Evolutionary conservation across 2,888 invertebrate species (phyloP), one percentile per base, ranked within the genome.

Genomic region (Calameuta filiformis): DNA sequence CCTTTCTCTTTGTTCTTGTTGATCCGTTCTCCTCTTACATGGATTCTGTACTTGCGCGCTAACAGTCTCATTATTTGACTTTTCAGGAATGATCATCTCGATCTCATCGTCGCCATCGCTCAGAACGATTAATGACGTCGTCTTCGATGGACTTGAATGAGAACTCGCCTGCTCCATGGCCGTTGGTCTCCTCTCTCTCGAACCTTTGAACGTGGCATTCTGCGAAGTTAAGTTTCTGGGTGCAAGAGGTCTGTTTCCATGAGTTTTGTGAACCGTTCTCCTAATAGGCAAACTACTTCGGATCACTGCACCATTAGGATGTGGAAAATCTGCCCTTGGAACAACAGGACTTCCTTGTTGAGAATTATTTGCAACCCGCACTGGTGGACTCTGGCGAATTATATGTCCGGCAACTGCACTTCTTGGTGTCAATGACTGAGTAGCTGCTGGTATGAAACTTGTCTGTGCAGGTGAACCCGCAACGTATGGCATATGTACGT

Each of bases 21-120:
- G 69, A 23, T 79, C 56, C 31, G 71, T 12, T 15, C 31, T 75
- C 12, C 31, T 79, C 1, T n/a, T n/a, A 1, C 31, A 0, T 12
- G 69, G 30, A 30, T 4, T 9, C 35, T 81, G 79, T 76, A 40
- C 73, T 30, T 74, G 69, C 4, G 35, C 31, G 6, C 79, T 35
- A 23, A 69, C 56, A 4, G 73, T 69, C 9, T 71, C 2, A 37
- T 71, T 77, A 30, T 76, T 33, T 12, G 73, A 34, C 30, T 87
- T 89, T 23, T 87, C 87, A 1, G 88, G 85, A 9, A 90, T 84
- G 11, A 90, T 91, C 90, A 91, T 90, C 75, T 91, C 90, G 35
- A 91, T 90, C 34, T 91, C 91, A 35, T 91, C 91, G 73, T 91
- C 91, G 71, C 91, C 90, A 75, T 91, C 91, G 75, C 91, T 91